Conservation (phyloP, 1,140 invertebrate genomes). For the Monochamus saltuarius region DNA sequence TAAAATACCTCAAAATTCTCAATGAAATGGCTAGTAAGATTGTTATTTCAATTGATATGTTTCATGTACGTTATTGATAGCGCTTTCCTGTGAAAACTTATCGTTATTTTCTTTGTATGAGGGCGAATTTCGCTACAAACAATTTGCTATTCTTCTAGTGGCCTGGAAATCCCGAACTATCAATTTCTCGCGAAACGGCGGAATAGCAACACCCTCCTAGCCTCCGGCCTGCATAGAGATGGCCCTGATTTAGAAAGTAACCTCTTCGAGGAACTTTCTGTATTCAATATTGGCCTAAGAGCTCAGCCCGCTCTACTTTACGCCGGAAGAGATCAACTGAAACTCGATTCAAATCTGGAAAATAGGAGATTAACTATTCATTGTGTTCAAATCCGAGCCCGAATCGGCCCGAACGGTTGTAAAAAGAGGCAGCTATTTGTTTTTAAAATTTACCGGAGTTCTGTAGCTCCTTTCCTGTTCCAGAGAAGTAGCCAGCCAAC, state of each 20-base stretch:
- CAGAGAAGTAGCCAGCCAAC: no score
- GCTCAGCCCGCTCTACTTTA: slow-evolving; percentile 1
- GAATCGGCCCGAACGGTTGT: slow-evolving; percentile 26
- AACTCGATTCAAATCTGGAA: slow-evolving; percentile 35
- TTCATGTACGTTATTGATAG: no score
- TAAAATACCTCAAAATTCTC: no score
- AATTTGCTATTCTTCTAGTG: no score
- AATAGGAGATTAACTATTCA: slow-evolving; percentile 35
- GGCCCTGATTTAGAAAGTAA: slow-evolving; percentile 3
- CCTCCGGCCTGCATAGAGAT: slow-evolving; percentile 16
- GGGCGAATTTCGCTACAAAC: no score
- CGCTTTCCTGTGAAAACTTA: no score
- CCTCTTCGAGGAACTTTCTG: slow-evolving; percentile 11
- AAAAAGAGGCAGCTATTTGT: slow-evolving; percentile 33
- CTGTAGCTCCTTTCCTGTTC: slow-evolving; percentile 2
- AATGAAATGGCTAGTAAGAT: no score
- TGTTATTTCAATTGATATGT: no score
- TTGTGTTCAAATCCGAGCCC: slow-evolving; percentile 27
- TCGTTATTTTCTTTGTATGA: no score
- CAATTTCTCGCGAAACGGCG: no score
- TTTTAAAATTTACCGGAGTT: slow-evolving; percentile 30
- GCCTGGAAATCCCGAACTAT: no score
- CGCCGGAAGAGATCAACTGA: slow-evolving; percentile 32
- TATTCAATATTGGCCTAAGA: slow-evolving; percentile 16
- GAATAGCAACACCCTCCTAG: no score